Evolutionary conservation across 2,797 vertebrate genomes (phyloP).

Genomic region (Iguana delicatissima): DNA sequence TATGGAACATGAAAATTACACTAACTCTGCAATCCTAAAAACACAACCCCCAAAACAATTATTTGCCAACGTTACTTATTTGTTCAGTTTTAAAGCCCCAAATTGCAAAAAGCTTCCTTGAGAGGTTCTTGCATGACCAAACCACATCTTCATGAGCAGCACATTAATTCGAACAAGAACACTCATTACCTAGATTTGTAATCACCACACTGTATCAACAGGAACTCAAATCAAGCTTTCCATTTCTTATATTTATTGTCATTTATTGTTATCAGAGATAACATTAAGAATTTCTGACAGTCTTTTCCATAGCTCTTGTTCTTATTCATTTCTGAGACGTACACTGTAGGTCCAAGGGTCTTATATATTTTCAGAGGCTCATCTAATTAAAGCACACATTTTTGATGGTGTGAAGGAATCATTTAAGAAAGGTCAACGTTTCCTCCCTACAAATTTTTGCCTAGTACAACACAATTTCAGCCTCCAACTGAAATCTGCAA

Average conservation of each 20-base stretch:
- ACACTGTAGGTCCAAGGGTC: slow-evolving; percentile 13
- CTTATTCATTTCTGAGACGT: slow-evolving; percentile 8
- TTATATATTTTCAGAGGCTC: slow-evolving; percentile 17
- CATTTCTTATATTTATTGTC: background rate
- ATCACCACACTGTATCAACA: background rate
- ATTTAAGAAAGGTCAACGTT: slow-evolving; percentile 64
- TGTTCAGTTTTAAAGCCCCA: background rate
- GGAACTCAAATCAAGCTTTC: slow-evolving; percentile 23
- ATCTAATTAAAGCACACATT: slow-evolving; percentile 37
- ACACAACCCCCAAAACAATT: background rate
- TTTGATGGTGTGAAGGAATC: slow-evolving; percentile 42
- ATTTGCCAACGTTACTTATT: background rate
- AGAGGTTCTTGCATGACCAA: background rate
- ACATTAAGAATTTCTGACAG: background rate
- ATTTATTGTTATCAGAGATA: no score
- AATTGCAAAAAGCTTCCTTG: background rate
- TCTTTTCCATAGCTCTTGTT: slow-evolving; percentile 19
- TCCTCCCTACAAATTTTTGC: slow-evolving; percentile 47
- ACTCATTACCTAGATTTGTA: slow-evolving; percentile 25
- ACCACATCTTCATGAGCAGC: background rate
- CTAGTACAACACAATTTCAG: slow-evolving; percentile 41
- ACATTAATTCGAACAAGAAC: background rate
- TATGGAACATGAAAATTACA: background rate
- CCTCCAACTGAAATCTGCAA: slow-evolving; percentile 62
- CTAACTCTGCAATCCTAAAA: background rate